phyloP scores from a whole-genome alignment of 2,888 invertebrate genomes.

The Drosophila kanekoi region DNA sequence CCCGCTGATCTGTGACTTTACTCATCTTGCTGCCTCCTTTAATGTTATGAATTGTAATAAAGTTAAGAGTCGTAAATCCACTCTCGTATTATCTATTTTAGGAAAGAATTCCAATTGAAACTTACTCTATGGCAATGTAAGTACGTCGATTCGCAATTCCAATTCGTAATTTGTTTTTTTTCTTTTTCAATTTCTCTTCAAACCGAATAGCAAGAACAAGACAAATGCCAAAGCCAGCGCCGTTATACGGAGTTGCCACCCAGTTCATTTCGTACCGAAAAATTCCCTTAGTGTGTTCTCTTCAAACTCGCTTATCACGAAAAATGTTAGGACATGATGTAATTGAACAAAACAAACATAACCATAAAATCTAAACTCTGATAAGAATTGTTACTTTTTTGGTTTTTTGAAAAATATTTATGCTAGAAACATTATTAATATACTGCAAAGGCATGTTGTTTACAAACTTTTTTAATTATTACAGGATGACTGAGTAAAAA shows the following conservation, averaged over 20 bases:
- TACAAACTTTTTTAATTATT: slow-evolving; percentile 25
- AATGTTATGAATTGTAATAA: background rate
- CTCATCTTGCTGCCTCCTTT: slow-evolving; percentile 30
- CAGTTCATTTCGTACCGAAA: slow-evolving; percentile 5
- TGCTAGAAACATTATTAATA: background rate
- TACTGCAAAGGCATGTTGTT: slow-evolving; percentile 4
- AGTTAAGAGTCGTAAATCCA: background rate
- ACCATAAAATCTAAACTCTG: slow-evolving; percentile 4
- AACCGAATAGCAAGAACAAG: slow-evolving; percentile 29
- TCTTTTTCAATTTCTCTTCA: slow-evolving; percentile 31
- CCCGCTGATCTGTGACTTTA: slow-evolving; percentile 10
- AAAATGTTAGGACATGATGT: slow-evolving; percentile 10
- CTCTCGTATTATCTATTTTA: background rate
- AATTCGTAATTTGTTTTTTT: slow-evolving; percentile 33
- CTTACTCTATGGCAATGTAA: slow-evolving; percentile 2
- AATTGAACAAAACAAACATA: slow-evolving; percentile 1
- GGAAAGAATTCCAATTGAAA: background rate
- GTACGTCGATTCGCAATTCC: slow-evolving; percentile 4
- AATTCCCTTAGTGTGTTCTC: background rate
- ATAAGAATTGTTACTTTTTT: slow-evolving; percentile 4
- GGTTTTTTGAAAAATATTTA: background rate
- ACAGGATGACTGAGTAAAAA: slow-evolving; percentile 31
- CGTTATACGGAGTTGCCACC: slow-evolving; percentile 56
- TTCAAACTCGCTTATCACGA: slow-evolving; percentile 14
- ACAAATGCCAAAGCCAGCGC: slow-evolving; percentile 40